A percentile compares a stretch with the other conserved stretches of the same genome.
Conservation (phyloP, 2,888 invertebrate species). For the Hecatera dysodea region DNA sequence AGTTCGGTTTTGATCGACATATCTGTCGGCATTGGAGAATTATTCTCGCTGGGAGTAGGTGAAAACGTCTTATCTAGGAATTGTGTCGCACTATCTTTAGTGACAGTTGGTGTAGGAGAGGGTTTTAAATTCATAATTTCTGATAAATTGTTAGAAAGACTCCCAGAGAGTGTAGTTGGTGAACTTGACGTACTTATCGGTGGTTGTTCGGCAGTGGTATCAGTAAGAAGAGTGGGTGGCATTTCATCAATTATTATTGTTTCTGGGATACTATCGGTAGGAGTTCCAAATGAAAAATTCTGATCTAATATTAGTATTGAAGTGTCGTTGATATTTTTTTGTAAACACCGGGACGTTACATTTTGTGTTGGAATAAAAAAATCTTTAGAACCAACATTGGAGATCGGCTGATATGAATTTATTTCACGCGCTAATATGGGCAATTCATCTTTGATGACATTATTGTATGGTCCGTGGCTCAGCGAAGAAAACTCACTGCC, state of each 20-base stretch:
- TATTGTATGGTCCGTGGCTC: conserved; percentile 17
- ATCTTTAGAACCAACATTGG: not conserved
- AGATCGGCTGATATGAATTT: not conserved
- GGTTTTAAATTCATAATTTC: not conserved
- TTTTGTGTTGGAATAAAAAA: conserved; percentile 8
- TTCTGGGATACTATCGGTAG: not conserved
- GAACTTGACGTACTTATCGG: not conserved
- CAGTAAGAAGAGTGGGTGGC: not conserved
- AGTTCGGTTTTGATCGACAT: conserved; percentile 27
- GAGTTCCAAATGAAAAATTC: not conserved
- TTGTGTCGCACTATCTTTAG: not conserved
- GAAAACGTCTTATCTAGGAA: not conserved
- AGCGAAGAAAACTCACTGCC: not conserved
- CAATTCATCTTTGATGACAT: conserved; percentile 22
- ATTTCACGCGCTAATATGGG: conserved; percentile 24
- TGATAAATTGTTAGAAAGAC: not conserved
- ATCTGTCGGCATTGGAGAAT: conserved; percentile 10
- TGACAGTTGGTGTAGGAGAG: not conserved
- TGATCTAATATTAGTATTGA: not conserved
- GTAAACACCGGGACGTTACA: conserved; percentile 4
- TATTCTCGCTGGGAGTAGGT: conserved; percentile 1
- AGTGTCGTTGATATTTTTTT: not conserved
- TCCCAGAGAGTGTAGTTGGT: not conserved
- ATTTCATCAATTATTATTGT: not conserved
- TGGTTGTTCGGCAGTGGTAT: not conserved